Evolutionary conservation across 2,888 invertebrate species (phyloP), one percentile per base, ranked within the genome.

Genomic region (Meiosimyza decipiens): DNA sequence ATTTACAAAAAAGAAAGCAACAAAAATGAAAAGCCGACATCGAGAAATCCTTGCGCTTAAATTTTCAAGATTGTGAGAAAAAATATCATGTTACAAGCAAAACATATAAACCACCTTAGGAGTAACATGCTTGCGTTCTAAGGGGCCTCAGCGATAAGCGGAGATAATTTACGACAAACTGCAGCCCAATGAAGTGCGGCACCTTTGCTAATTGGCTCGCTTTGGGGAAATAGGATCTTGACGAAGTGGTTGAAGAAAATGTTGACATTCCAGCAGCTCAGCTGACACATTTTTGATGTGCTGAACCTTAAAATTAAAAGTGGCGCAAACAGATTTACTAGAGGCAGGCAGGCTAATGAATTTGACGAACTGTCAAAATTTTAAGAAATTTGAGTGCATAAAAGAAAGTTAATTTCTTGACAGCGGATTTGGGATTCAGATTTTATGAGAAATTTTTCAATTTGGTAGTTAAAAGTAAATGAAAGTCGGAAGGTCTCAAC

Each of bases 361-460:
- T 71, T 74, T 78, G 79, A 80, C 62, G 75, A 68, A 75, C 73
- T 80, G 78, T 77, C 77, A 76, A 47, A 63, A 40, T 40, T 40
- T 7, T 9, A 40, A 40, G 40, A 40, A 40, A 5, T 7, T 40
- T 7, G 9, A 40, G 9, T 40, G 9, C 40, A 40, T 40, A 40
- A 40, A 40, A 40, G 40, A 40, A 40, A 40, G 40, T 40, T 5
- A 40, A 40, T 40, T 40, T 40, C 40, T 40, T 40, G 40, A 40
- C 40, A 40, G 40, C 28, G 28, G 28, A 28, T 4, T 28, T 28
- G 28, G 2, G 28, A 28, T 28, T 28, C 28, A 40, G 40, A 9
- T 40, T 40, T 40, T 40, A 7, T 40, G 40, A 9, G 40, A 6
- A 40, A 9, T 40, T 40, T 40, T 40, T 40, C 9, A 9, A 9